Percentiles rank a stretch among this genome's conserved stretches.
Evolutionary conservation across 2,888 invertebrate species (phyloP).

Genomic region (Caenorhabditis sp.): DNA sequence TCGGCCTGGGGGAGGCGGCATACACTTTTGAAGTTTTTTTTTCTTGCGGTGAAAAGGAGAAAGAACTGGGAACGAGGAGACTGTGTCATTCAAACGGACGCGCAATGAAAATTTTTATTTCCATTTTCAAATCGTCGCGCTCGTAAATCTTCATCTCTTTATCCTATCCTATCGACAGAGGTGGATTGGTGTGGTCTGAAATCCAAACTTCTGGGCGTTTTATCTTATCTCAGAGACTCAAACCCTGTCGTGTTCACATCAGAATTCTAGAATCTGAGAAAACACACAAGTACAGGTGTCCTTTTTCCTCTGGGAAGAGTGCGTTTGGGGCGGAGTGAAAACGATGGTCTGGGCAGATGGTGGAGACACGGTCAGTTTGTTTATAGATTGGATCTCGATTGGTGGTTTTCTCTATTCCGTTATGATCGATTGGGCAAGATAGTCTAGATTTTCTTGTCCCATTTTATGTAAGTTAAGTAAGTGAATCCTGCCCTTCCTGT

Average conservation of each 20-base stretch:
- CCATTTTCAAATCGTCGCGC: slow-evolving; percentile 12
- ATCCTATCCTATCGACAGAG: neutral
- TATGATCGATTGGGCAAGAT: too few species aligned
- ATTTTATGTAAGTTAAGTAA: too few species aligned
- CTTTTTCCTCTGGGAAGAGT: neutral
- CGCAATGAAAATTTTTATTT: slow-evolving; percentile 23
- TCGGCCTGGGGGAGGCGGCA: slow-evolving; percentile 4
- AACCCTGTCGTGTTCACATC: neutral
- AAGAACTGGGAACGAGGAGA: neutral
- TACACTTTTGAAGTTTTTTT: slow-evolving; percentile 43
- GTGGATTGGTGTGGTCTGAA: neutral
- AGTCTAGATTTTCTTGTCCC: too few species aligned
- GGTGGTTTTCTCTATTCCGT: too few species aligned
- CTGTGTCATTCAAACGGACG: slow-evolving; percentile 32
- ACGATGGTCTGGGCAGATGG: neutral
- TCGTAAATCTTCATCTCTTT: slow-evolving; percentile 1
- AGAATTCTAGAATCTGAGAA: neutral
- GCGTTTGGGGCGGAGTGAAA: too few species aligned
- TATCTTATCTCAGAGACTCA: neutral
- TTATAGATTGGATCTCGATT: too few species aligned
- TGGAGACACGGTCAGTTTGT: too few species aligned
- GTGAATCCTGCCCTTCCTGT: too few species aligned
- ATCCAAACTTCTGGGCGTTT: neutral
- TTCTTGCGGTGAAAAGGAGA: slow-evolving; percentile 17
- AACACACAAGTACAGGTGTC: neutral